Base-by-base conservation (phyloP, 2,797 vertebrate species). In the Poeciliopsis turneri region DNA sequence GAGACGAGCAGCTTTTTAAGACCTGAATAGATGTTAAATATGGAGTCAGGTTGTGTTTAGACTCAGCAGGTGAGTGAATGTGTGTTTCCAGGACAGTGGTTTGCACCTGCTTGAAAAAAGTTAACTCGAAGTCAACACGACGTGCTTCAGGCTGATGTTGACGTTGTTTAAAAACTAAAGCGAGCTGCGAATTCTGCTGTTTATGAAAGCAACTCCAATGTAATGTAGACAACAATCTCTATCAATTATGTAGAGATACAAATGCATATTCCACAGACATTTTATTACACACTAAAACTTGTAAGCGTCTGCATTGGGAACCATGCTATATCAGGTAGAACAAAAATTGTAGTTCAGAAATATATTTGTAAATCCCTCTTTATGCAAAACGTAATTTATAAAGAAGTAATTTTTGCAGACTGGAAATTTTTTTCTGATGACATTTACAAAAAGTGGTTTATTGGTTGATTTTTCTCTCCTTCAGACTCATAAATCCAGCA, bases 101-200 rank as follows among this genome's bases (percentile, higher is more conserved):
- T 74, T 72, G 83, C 84, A 84, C 78, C 84, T 86, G 84, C 78
- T 45, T 23, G 30, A 41, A 23, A 66, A 70, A 85, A 87, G 72
- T 81, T 30, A 71, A 2, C 39, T 69, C 77, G 2, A 74, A 53
- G 59, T 77, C 36, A 43, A 11, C 30, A 36, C 0, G 23, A 13
- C 20, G 9, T 2, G 13, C 41, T 47, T 61, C 41, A 13, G n/a
- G 30, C 4, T 23, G 9, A 28, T 6, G 11, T 0, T 4, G 12
- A 9, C 36, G 28, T 18, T 8, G n/a, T 30, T 45, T 30, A 7
- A 9, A 1, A 57, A 0, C 76, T 4, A 5, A 9, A 13, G 20
- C 57, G 16, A 70, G 23, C 20, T 61, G 41, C 45, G 43, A n/a
- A 28, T 75, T 33, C 18, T 15, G 39, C 15, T 47, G 61, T 36